Evolutionary conservation across 1,140 invertebrate genomes (phyloP), one percentile per base, ranked within the genome.

Genomic region (Glomeris maerens): DNA sequence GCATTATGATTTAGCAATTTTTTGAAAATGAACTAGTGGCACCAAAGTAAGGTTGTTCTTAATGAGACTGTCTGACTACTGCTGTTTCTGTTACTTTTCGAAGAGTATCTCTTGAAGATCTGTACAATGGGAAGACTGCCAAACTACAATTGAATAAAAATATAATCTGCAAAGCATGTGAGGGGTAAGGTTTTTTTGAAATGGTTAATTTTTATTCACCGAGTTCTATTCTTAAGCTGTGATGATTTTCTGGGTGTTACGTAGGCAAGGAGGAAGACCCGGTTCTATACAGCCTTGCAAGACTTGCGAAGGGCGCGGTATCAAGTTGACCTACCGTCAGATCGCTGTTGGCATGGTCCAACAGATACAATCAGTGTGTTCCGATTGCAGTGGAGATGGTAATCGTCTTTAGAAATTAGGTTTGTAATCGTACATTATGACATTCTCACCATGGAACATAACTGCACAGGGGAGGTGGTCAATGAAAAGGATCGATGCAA

Each of bases 401-500:
- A 39, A 41, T 42, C 10, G 3, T 25, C 14, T 40, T 38, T 36
- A 38, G 25, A 42, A 49, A 17, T 40, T 28, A 51, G 31, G 23
- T 40, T 36, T 5, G 27, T 38, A n/a, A 52, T 52, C 25, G 29
- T 3, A 26, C 27, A 28, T 36, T 27, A 25, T 46, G 39, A 25
- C 26, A 25, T 52, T 47, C 23, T 51, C 26, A 21, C 14, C 2
- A 39, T 46, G 3, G 36, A 14, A 3, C 2, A 53, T 49, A 25
- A 52, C n/a, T n/a, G n/a, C n/a, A 40, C 39, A 70, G 70, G 82
- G 39, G 79, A 81, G 64, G 75, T 75, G 27, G 82, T 92, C 52
- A 78, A 76, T 61, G 81, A 87, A n/a, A 71, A 72, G 56, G 80
- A 88, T 65, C 74, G 77, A 28, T 95, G 90, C 64, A 74, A 75